These are phyloP conservation scores for Lasiurus borealis DNA, from an alignment of 2,113 vertebrate genomes.

Conservation along the genomic window DNA sequence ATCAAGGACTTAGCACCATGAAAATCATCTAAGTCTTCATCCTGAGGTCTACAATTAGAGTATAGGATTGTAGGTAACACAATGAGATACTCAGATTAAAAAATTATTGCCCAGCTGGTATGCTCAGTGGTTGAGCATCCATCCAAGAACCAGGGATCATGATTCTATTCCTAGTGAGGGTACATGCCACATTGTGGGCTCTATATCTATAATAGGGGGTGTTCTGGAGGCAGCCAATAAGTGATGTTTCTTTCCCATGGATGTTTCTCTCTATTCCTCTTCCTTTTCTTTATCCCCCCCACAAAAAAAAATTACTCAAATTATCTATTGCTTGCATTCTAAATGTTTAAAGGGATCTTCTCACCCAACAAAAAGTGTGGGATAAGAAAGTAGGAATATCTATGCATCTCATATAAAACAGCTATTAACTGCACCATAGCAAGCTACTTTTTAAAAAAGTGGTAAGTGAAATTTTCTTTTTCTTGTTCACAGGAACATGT, in stretches of 20 bases:
- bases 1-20: neutral
- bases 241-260: no score
- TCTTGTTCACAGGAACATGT: neutral
- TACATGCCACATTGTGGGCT: no score
- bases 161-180: no score
- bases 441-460: neutral
- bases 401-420: neutral
- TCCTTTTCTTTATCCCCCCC: no score
- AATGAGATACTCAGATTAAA: neutral
- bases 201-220: no score
- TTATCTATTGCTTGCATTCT: slow-evolving; percentile 15
- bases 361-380: neutral
- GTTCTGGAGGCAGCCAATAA: no score
- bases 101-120: no score
- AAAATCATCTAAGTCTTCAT: neutral
- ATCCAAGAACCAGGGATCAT: no score
- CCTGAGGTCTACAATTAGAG: neutral
- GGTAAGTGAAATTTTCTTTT: neutral
- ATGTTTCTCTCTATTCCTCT: no score
- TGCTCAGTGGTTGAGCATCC: no score
- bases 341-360: neutral
- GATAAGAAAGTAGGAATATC: neutral
- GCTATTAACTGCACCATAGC: neutral
- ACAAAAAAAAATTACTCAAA: neutral
- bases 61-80: neutral